phyloP scores from a whole-genome alignment of 2,113 vertebrate species.

The Haplotaxodon microlepis region DNA sequence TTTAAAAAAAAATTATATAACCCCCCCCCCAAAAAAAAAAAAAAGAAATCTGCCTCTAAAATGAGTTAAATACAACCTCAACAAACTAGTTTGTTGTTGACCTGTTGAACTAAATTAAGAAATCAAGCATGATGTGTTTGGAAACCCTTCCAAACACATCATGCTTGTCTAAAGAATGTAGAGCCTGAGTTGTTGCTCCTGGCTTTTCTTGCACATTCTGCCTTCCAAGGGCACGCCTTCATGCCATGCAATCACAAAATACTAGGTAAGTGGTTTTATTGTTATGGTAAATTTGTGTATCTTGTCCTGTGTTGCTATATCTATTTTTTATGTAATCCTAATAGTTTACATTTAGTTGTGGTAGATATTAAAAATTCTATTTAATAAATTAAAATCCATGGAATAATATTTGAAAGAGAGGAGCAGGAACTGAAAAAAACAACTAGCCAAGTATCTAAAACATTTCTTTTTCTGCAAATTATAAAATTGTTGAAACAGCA shows the following conservation, averaged over 20 bases:
- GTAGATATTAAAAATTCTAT: neutral
- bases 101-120: neutral
- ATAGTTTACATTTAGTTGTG: neutral
- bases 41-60: rapidly evolving
- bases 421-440: neutral
- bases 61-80: neutral
- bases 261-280: neutral
- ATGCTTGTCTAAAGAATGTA: rapidly evolving
- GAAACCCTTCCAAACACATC: neutral
- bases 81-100: no score
- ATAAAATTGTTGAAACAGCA: neutral
- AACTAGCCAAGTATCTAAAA: neutral
- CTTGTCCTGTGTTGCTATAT: neutral
- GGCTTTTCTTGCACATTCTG: neutral
- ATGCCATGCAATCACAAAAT: neutral
- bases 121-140: rapidly evolving
- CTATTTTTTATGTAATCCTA: rapidly evolving
- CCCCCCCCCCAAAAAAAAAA: rapidly evolving
- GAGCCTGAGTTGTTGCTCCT: neutral
- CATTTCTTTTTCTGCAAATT: neutral
- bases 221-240: neutral
- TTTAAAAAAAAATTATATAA: rapidly evolving
- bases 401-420: neutral
- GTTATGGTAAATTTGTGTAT: neutral
- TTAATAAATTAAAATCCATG: rapidly evolving